Conservation (phyloP, 2,797 vertebrate genomes). For the Cuniculus paca region DNA sequence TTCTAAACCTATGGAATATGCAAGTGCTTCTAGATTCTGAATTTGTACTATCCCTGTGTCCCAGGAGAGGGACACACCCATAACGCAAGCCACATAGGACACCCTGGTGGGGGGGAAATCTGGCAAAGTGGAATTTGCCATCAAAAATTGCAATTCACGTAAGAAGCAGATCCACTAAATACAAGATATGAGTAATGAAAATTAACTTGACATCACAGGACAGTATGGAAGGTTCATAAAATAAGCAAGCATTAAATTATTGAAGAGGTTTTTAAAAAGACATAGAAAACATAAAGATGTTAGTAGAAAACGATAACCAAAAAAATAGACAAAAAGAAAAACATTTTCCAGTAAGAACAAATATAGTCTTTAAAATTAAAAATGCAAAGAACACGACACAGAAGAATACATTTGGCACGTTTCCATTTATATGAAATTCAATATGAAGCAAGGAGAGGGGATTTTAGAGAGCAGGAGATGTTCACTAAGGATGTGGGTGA, state of each 20-base stretch:
- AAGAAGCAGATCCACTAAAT: background rate
- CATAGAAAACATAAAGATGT: background rate
- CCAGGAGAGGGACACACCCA: background rate
- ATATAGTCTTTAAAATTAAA: conserved; percentile 50
- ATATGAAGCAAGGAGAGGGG: background rate
- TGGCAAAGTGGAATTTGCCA: background rate
- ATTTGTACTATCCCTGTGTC: background rate
- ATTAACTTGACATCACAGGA: background rate
- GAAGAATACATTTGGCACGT: background rate
- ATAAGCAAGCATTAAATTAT: background rate
- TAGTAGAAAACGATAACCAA: background rate
- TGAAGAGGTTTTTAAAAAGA: background rate
- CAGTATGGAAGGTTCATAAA: background rate
- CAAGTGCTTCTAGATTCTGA: background rate
- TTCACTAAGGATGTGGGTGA: background rate
- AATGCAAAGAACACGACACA: background rate
- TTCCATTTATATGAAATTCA: background rate
- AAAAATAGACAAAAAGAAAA: background rate
- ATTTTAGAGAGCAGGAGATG: background rate
- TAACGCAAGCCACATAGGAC: background rate
- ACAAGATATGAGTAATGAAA: background rate
- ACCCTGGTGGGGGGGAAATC: background rate
- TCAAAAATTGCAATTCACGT: background rate
- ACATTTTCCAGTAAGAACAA: background rate
- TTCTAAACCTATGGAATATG: background rate